Percentiles rank a stretch among this genome's conserved stretches.
These are phyloP conservation scores for Machaerirhynchus nigripectus DNA, from an alignment of 2,113 vertebrate species.

Conservation along the genomic window DNA sequence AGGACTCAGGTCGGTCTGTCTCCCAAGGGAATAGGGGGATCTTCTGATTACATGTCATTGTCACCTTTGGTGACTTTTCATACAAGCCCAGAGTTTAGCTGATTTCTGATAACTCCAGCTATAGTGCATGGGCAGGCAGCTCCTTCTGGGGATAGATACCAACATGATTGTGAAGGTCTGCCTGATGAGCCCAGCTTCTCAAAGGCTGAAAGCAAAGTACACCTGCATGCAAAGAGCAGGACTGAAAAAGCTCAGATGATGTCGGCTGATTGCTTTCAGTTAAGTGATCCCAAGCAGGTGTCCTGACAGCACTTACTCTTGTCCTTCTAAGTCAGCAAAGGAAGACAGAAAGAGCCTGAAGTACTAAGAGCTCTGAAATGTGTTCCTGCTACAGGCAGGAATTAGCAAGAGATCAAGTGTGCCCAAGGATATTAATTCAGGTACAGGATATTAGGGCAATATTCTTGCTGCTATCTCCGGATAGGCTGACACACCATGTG, in stretches of 20 bases:
- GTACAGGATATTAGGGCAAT: not conserved
- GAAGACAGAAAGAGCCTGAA: not conserved
- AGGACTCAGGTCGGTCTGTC: not conserved
- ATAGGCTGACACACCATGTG: not conserved
- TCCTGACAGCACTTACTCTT: not conserved
- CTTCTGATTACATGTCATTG: not conserved
- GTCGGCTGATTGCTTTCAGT: not conserved
- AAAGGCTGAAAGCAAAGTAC: not conserved
- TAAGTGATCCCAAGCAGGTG: not conserved
- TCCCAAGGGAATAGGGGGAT: not conserved
- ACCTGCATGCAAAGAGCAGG: not conserved
- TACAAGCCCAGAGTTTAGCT: not conserved
- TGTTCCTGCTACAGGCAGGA: not conserved
- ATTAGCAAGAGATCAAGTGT: not conserved
- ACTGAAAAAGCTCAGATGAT: not conserved
- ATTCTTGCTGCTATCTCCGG: not conserved
- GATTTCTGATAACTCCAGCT: not conserved
- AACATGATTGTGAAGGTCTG: not conserved
- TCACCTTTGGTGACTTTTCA: not conserved
- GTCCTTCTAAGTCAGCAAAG: not conserved
- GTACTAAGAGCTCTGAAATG: not conserved
- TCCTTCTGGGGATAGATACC: not conserved
- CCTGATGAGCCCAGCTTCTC: not conserved
- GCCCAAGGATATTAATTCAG: not conserved
- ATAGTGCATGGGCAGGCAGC: not conserved